A percentile compares a stretch with the other conserved stretches of the same genome.
phyloP scores from a whole-genome alignment of 2,113 vertebrate species.

The Jaculus jaculus region DNA sequence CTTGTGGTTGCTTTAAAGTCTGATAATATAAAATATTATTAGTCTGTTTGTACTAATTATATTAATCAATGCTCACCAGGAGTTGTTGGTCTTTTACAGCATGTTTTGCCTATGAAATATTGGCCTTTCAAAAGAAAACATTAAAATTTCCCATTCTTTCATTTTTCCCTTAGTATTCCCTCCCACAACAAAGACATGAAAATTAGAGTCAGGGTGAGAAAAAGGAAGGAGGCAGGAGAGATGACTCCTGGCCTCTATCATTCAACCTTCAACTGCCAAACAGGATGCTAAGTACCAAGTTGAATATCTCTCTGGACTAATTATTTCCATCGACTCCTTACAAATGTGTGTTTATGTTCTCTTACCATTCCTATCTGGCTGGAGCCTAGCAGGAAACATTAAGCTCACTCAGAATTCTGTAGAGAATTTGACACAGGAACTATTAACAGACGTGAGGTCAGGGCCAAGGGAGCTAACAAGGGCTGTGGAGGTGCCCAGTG shows the following conservation, averaged over 20 bases:
- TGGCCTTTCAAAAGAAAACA: not conserved
- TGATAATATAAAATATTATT: not conserved
- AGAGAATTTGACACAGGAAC: not conserved
- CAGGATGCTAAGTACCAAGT: not conserved
- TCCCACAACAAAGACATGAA: not conserved
- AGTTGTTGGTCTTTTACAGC: not conserved
- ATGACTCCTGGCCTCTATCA: not conserved
- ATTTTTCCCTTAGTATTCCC: not conserved
- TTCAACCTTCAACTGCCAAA: not conserved
- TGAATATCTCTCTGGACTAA: constrained; percentile 38
- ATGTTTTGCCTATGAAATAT: constrained; percentile 30
- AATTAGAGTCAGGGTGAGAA: not conserved
- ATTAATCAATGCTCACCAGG: not conserved
- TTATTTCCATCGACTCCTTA: constrained; percentile 13
- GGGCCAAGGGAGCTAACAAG: not conserved
- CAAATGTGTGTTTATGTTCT: not conserved
- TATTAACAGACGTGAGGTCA: not conserved
- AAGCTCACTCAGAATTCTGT: not conserved
- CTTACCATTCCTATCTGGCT: not conserved
- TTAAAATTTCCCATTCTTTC: not conserved
- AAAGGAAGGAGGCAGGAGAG: not conserved
- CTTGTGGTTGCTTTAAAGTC: not conserved
- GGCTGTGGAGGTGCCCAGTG: not conserved
- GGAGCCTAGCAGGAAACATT: not conserved
- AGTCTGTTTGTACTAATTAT: not conserved